Evolutionary conservation across 2,888 invertebrate genomes (phyloP).

Genomic region (Melanostoma mellinum): DNA sequence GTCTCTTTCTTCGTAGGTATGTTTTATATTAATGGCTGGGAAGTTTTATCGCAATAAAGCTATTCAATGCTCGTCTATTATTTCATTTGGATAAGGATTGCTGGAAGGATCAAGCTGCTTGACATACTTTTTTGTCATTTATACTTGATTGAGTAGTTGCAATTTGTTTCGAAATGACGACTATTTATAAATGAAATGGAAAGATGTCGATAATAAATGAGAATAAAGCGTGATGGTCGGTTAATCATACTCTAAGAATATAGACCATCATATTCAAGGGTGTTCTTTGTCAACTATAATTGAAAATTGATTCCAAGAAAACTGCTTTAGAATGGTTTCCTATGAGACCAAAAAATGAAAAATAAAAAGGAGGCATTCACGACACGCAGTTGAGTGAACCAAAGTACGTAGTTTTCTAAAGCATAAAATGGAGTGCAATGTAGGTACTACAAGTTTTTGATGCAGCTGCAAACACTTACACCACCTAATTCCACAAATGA

Average conservation of each 20-base stretch:
- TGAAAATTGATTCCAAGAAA: too few relatives aligned
- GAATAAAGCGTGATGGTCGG: slow-evolving; percentile 15
- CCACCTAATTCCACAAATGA: too few relatives aligned
- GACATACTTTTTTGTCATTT: slow-evolving; percentile 6
- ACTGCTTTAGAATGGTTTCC: too few relatives aligned
- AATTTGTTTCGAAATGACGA: slow-evolving; percentile 25
- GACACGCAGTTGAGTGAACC: too few relatives aligned
- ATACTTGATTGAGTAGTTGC: slow-evolving; percentile 33
- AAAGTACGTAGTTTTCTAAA: too few relatives aligned
- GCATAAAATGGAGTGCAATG: too few relatives aligned
- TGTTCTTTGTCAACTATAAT: too few relatives aligned
- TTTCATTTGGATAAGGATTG: slow-evolving; percentile 36
- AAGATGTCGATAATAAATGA: slow-evolving; percentile 1
- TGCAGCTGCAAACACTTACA: too few relatives aligned
- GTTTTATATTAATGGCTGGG: slow-evolving; percentile 41
- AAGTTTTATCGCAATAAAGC: slow-evolving; percentile 20
- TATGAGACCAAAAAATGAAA: too few relatives aligned
- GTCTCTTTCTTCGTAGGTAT: background rate
- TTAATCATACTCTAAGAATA: background rate
- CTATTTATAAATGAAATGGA: background rate
- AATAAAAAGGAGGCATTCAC: too few relatives aligned
- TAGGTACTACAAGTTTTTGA: too few relatives aligned
- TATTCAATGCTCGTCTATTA: slow-evolving; percentile 38
- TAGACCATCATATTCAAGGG: too few relatives aligned
- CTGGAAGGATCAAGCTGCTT: slow-evolving; percentile 28